These are phyloP conservation scores for Drosophila ficusphila DNA, from an alignment of 1,140 invertebrate species.

Conservation along the genomic window DNA sequence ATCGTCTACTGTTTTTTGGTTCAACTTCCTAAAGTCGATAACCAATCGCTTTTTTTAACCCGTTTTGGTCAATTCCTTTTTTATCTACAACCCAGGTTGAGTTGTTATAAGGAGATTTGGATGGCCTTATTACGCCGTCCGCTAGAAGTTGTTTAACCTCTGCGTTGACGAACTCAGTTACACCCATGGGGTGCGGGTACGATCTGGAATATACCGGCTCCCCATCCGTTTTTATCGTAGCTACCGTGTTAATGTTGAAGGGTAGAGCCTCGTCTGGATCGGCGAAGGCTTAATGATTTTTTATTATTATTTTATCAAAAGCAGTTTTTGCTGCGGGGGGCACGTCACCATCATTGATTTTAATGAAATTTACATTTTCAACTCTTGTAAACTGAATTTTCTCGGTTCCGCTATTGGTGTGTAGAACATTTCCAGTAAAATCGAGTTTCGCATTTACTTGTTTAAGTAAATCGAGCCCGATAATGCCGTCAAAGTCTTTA, in stretches of 20 bases:
- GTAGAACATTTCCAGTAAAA: constrained; percentile 2
- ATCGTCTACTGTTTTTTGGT: too few relatives aligned
- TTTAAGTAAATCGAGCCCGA: too few relatives aligned
- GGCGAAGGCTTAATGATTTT: background rate
- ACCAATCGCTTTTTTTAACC: background rate
- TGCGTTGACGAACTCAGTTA: background rate
- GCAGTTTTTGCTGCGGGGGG: background rate
- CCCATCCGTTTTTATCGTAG: background rate
- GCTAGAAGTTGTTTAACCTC: background rate
- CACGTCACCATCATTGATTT: background rate
- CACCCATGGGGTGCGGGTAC: background rate
- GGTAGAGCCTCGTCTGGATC: background rate
- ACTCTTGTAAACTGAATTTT: background rate
- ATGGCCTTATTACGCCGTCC: background rate
- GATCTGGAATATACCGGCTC: background rate
- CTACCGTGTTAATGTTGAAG: background rate
- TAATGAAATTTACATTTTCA: constrained; percentile 6
- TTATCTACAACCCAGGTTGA: constrained; percentile 2
- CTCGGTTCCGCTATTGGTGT: background rate
- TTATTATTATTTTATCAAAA: constrained; percentile 1
- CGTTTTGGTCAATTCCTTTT: background rate
- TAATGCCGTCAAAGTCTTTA: constrained; percentile 5
- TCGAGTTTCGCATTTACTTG: background rate
- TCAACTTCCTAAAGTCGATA: too few relatives aligned
- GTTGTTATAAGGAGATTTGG: background rate